Conservation (phyloP, 2,888 invertebrate species). For the Harpalus rubripes region DNA sequence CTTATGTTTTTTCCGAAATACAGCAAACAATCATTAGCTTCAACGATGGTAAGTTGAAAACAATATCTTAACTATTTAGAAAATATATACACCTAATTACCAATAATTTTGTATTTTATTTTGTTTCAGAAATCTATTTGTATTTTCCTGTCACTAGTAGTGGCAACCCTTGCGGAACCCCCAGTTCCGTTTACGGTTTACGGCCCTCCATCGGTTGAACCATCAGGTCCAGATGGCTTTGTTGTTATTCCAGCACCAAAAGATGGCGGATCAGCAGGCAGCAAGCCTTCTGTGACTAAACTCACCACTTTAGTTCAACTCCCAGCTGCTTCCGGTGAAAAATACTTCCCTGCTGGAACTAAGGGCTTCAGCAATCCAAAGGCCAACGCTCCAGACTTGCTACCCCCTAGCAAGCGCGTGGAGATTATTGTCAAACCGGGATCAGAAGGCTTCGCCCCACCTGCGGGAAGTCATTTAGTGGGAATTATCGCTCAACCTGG, state of each 20-base stretch:
- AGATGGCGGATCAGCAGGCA: background rate
- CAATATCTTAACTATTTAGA: background rate
- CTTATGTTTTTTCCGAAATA: constrained; percentile 4
- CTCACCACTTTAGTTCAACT: constrained; percentile 57
- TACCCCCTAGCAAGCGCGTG: constrained; percentile 51
- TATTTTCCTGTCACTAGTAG: constrained; percentile 23
- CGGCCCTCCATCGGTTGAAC: too few relatives aligned
- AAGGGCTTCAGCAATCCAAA: constrained; percentile 47
- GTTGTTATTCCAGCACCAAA: too few relatives aligned
- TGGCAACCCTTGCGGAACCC: background rate
- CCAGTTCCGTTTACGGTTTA: background rate
- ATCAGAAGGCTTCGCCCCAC: background rate
- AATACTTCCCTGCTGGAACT: constrained; percentile 62
- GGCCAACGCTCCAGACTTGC: constrained; percentile 21
- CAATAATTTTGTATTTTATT: constrained; percentile 1
- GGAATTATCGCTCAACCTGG: background rate
- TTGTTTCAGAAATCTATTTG: constrained; percentile 30
- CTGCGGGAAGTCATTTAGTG: background rate
- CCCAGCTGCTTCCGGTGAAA: constrained; percentile 56
- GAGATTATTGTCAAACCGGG: constrained; percentile 56
- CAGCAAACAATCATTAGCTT: constrained; percentile 50
- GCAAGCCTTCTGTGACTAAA: constrained; percentile 43
- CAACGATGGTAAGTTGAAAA: constrained; percentile 61
- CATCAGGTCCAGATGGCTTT: too few relatives aligned
- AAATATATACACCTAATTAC: constrained; percentile 24